Conservation (phyloP, 2,113 vertebrate species). For the Sturnus vulgaris region DNA sequence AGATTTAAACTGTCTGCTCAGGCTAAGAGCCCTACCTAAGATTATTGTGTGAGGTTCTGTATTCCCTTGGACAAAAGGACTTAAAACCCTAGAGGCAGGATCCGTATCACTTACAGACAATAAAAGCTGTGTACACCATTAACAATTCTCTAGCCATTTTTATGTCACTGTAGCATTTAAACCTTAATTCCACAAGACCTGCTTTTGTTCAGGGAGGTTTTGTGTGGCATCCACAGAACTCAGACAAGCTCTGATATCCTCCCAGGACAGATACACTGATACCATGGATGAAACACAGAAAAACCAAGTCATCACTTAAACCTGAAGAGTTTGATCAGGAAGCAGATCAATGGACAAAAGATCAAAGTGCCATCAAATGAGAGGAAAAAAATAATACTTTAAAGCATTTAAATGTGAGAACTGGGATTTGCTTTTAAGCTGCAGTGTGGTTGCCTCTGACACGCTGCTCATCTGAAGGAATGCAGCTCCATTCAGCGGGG, state of each 20-base stretch:
- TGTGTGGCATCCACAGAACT: neutral
- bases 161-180: neutral
- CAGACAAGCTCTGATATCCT: neutral
- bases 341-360: slow-evolving; percentile 7
- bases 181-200: neutral
- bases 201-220: neutral
- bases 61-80: neutral
- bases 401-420: neutral
- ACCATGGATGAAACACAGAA: neutral
- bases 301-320: neutral
- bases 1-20: neutral
- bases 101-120: neutral
- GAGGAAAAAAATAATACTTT: neutral
- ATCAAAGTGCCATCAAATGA: neutral
- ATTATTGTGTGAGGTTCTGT: neutral
- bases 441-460: neutral
- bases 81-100: neutral
- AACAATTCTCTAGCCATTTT: neutral
- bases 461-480: neutral
- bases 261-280: neutral
- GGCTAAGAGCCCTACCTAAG: neutral
- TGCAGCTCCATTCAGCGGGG: neutral
- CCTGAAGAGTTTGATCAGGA: neutral
- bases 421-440: neutral
- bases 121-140: neutral